Base-by-base conservation (phyloP, 2,888 invertebrate species). In the Seira ritae region DNA sequence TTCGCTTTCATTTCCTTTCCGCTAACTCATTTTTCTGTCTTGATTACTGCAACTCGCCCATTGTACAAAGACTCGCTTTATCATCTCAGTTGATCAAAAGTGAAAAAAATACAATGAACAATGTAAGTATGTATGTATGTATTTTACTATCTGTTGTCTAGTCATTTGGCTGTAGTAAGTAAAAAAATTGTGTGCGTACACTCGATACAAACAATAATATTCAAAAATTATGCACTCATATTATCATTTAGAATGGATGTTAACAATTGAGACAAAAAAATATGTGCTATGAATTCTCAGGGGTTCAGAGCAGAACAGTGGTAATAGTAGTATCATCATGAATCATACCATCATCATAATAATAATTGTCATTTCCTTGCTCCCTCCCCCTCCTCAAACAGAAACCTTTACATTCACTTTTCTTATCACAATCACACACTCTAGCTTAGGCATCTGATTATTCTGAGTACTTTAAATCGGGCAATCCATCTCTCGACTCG, bases 1-100 rank as follows among this genome's bases (percentile, higher is more conserved):
- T 81, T 81, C 80, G 81, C 81, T 81, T 81, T 81, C 81, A 76
- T 81, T 81, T 81, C 81, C 81, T 76, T 67, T 76, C 81, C 75
- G 81, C 37, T 69, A 62, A 23, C 50, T 60, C 17, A n/a, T 60
- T 15, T 60, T 60, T 60, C 17, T 17, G 60, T 60, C 60, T 10
- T 60, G 60, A n/a, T n/a, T 17, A 60, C 17, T 60, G 60, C 17
- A 60, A 60, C 60, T n/a, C n/a, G 4, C n/a, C 60, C n/a, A 60
- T 60, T 60, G 60, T 60, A 60, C 4, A 60, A 60, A 10, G 17
- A 3, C n/a, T 60, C 60, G 10, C 60, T 60, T n/a, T 17, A 60
- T 60, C n/a, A 60, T 60, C 60, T 60, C n/a, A 3, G n/a, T 60
- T 60, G 10, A 60, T 60, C 60, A 60, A n/a, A 15, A 60, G 15